A percentile compares a stretch with the other conserved stretches of the same genome.
Evolutionary conservation across 2,888 invertebrate species (phyloP).

Genomic region (Brachypterus glaber): DNA sequence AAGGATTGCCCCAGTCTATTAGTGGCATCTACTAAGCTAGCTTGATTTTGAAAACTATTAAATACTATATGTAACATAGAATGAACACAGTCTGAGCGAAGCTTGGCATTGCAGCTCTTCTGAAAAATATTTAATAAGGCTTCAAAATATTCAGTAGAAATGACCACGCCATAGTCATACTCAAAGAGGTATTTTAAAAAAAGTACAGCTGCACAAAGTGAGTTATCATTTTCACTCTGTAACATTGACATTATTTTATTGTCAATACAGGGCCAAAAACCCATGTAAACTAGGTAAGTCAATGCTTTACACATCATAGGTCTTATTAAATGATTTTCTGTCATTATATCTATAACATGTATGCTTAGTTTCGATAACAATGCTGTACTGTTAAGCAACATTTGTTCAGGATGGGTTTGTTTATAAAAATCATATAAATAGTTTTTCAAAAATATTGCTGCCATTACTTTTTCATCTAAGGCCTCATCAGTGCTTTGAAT

Average conservation of each 20-base stretch:
- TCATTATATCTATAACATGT: conserved; percentile 16
- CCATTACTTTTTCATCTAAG: conserved; percentile 21
- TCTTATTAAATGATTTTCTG: conserved; percentile 10
- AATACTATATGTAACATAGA: conserved; percentile 11
- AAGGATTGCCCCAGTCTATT: conserved; percentile 7
- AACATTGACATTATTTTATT: conserved; percentile 19
- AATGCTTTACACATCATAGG: conserved; percentile 13
- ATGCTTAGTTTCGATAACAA: conserved; percentile 15
- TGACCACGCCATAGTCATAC: conserved; percentile 13
- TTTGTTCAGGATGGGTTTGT: conserved; percentile 6
- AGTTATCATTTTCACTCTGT: conserved; percentile 16
- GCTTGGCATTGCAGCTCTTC: conserved; percentile 9
- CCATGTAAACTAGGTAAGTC: conserved; percentile 15
- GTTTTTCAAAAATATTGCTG: conserved; percentile 25
- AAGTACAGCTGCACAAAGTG: conserved; percentile 18
- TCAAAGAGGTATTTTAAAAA: conserved; percentile 21
- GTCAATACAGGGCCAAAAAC: conserved; percentile 9
- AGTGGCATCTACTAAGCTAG: neutral
- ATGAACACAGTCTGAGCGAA: conserved; percentile 5
- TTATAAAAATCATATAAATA: conserved; percentile 18
- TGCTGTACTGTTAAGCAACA: conserved; percentile 9
- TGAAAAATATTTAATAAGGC: conserved; percentile 21
- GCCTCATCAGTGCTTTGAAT: conserved; percentile 20
- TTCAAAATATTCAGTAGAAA: conserved; percentile 22
- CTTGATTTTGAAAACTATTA: conserved; percentile 4